Evolutionary conservation across 2,888 invertebrate species (phyloP).

Genomic region (Taphrorychus bicolor): DNA sequence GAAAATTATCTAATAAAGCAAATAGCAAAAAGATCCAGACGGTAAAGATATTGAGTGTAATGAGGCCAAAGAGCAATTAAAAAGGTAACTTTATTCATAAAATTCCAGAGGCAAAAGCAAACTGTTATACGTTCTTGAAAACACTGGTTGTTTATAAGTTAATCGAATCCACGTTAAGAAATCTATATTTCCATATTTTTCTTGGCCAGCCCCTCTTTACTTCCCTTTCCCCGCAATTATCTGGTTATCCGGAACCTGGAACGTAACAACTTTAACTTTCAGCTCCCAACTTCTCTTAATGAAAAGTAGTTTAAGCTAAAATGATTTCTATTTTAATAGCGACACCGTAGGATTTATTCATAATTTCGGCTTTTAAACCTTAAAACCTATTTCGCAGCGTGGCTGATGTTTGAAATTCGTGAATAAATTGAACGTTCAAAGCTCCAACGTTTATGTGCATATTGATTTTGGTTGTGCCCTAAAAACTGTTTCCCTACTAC

Average conservation of each 20-base stretch:
- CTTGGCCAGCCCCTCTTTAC: too few relatives aligned
- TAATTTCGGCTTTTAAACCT: not conserved
- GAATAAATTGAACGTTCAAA: constrained; percentile 16
- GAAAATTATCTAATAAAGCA: too few relatives aligned
- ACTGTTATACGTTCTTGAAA: too few relatives aligned
- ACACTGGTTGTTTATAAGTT: too few relatives aligned
- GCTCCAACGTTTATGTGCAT: constrained; percentile 13
- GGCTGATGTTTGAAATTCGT: constrained; percentile 15
- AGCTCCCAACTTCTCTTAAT: not conserved
- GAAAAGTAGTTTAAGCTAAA: not conserved
- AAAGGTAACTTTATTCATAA: too few relatives aligned
- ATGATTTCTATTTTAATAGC: not conserved
- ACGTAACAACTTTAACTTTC: not conserved
- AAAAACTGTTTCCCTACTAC: constrained; percentile 16
- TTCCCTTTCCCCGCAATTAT: not conserved
- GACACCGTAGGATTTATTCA: not conserved
- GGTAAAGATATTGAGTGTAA: too few relatives aligned
- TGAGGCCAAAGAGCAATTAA: too few relatives aligned
- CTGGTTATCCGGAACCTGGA: not conserved
- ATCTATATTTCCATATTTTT: too few relatives aligned
- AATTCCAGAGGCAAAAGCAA: too few relatives aligned
- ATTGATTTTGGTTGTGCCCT: constrained; percentile 23
- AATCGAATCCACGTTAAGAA: too few relatives aligned
- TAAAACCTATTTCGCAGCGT: constrained; percentile 1
- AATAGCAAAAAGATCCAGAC: too few relatives aligned